phyloP scores from a whole-genome alignment of 2,113 vertebrate species.

The Pseudonaja textilis region DNA sequence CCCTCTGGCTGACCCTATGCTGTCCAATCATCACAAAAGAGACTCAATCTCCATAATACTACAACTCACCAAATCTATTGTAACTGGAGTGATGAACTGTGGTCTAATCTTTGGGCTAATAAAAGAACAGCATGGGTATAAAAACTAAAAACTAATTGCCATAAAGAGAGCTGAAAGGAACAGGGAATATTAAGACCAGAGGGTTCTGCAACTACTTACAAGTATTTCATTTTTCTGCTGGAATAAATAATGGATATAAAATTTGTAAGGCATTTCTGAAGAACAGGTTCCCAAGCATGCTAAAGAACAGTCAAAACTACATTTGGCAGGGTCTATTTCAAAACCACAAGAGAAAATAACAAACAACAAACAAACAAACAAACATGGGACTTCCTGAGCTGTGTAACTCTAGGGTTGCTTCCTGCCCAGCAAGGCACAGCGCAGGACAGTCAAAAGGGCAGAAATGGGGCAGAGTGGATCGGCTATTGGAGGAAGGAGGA shows the following conservation, averaged over 20 bases:
- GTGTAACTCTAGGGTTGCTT: not conserved
- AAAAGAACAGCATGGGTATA: not conserved
- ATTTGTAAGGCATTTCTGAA: not conserved
- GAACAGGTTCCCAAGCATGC: not conserved
- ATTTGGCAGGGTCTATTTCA: not conserved
- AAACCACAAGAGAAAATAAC: not conserved
- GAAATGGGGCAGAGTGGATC: not conserved
- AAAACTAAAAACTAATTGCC: not conserved
- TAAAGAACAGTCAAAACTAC: not conserved
- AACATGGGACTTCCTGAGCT: not conserved
- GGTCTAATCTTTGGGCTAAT: not conserved
- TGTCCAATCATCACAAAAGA: not conserved
- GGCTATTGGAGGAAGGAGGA: not conserved
- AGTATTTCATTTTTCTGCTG: not conserved
- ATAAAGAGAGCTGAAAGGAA: not conserved
- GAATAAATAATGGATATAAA: not conserved
- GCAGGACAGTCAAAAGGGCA: not conserved
- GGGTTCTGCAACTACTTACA: not conserved
- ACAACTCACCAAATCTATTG: not conserved
- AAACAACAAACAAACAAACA: not conserved
- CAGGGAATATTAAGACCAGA: not conserved
- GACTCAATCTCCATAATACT: not conserved
- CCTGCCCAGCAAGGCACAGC: not conserved
- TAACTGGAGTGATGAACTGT: not conserved
- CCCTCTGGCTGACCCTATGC: not conserved